These are phyloP conservation scores for Zosterops hypoxanthus DNA, from an alignment of 2,113 vertebrate genomes.

Conservation along the genomic window DNA sequence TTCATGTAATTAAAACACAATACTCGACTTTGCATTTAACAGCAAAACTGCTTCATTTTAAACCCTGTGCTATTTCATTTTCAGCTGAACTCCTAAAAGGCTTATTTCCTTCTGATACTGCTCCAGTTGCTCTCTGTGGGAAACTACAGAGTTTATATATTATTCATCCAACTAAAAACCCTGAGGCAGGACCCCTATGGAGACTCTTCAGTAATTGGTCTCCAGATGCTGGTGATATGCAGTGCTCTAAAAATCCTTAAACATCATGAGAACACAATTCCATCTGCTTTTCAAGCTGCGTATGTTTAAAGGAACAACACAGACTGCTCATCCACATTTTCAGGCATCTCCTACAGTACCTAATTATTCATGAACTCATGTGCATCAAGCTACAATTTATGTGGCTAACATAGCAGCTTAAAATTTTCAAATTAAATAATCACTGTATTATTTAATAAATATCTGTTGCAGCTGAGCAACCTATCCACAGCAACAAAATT, in stretches of 20 bases:
- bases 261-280: conserved; percentile 63
- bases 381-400: neutral
- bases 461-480: conserved; percentile 15
- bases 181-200: conserved; percentile 70
- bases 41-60: conserved; percentile 44
- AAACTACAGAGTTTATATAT: conserved; percentile 71
- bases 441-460: conserved; percentile 46
- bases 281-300: conserved; percentile 65
- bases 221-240: conserved; percentile 70
- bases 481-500: neutral
- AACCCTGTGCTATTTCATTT: conserved; percentile 50
- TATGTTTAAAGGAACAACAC: conserved; percentile 43
- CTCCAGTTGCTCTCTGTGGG: conserved; percentile 67
- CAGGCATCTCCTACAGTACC: neutral
- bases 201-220: conserved; percentile 77
- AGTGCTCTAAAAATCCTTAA: conserved; percentile 69
- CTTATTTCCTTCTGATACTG: conserved; percentile 63
- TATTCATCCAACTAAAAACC: conserved; percentile 79
- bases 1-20: neutral
- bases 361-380: conserved; percentile 37
- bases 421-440: conserved; percentile 15
- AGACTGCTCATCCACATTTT: conserved; percentile 24
- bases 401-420: neutral
- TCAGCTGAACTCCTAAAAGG: conserved; percentile 60
- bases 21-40: neutral